These are phyloP conservation scores for Xestia ashworthii DNA, from an alignment of 2,888 invertebrate genomes.

Conservation along the genomic window DNA sequence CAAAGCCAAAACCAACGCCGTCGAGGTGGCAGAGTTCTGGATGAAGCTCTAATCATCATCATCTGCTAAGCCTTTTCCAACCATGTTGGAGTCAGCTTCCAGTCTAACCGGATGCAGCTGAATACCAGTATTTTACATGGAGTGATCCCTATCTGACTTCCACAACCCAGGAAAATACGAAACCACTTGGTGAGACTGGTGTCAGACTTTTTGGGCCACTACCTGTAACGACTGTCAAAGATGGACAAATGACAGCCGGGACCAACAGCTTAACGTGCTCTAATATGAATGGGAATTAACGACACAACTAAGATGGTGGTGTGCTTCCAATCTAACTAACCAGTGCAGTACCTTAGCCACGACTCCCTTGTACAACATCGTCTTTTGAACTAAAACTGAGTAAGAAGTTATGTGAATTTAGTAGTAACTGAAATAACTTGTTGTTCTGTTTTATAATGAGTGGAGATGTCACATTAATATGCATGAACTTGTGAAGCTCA, in stretches of 20 bases:
- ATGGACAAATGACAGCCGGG: too few species aligned
- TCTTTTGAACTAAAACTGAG: neutral
- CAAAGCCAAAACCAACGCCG: neutral
- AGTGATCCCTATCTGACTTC: too few species aligned
- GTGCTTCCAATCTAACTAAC: neutral
- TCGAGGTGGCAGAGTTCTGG: neutral
- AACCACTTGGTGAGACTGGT: too few species aligned
- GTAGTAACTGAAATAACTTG: neutral
- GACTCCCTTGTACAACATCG: neutral
- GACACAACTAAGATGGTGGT: neutral
- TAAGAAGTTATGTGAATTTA: neutral
- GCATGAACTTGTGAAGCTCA: slow-evolving; percentile 2
- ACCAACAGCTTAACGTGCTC: too few species aligned
- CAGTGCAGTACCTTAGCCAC: neutral
- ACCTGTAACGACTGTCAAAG: too few species aligned
- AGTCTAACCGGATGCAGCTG: too few species aligned
- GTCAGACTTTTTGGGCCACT: too few species aligned
- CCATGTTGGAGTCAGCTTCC: too few species aligned
- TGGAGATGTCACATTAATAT: slow-evolving; percentile 3
- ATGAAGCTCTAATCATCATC: neutral
- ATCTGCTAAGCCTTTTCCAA: too few species aligned
- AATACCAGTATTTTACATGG: too few species aligned
- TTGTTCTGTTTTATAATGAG: slow-evolving; percentile 1
- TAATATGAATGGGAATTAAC: neutral
- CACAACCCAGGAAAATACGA: too few species aligned